These are phyloP conservation scores for Gonatopus flavifemur DNA, from an alignment of 1,140 invertebrate species.

Conservation along the genomic window DNA sequence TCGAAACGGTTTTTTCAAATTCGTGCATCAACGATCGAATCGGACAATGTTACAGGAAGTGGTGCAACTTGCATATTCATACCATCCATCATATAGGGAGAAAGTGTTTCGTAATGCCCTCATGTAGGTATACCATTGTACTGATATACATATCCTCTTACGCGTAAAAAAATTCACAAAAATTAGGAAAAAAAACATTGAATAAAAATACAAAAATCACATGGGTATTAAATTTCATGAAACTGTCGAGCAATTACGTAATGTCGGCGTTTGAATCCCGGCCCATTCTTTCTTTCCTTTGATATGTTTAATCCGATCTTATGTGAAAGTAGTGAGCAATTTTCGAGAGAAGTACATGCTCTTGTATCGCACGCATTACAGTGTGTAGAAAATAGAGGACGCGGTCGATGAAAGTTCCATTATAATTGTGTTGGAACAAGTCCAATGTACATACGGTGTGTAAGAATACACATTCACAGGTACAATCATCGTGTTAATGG, in stretches of 20 bases:
- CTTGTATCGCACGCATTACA: no score
- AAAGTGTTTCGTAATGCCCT: slow-evolving; percentile 43
- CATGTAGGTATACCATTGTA: slow-evolving; percentile 3
- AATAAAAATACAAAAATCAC: slow-evolving; percentile 11
- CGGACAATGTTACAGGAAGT: slow-evolving; percentile 27
- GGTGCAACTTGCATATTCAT: slow-evolving; percentile 30
- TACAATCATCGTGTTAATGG: slow-evolving; percentile 14
- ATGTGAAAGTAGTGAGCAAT: slow-evolving; percentile 20
- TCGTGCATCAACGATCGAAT: not conserved
- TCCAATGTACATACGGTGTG: slow-evolving; percentile 13
- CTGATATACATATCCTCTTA: slow-evolving; percentile 2
- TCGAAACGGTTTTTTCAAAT: slow-evolving; percentile 6
- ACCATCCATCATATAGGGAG: slow-evolving; percentile 46
- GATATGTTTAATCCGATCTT: no score
- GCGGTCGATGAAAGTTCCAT: slow-evolving; percentile 27
- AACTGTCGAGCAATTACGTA: no score
- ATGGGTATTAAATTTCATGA: no score
- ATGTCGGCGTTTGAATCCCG: no score
- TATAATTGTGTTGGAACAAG: slow-evolving; percentile 24
- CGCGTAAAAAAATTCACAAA: not conserved
- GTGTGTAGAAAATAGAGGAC: slow-evolving; percentile 19
- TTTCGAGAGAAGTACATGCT: slow-evolving; percentile 30
- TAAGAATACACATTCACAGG: no score
- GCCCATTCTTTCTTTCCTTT: no score
- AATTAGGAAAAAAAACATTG: not conserved